Percentiles rank a stretch among this genome's conserved stretches.
Conservation (phyloP, 2,888 invertebrate genomes). For the Ectropis crepuscularia region DNA sequence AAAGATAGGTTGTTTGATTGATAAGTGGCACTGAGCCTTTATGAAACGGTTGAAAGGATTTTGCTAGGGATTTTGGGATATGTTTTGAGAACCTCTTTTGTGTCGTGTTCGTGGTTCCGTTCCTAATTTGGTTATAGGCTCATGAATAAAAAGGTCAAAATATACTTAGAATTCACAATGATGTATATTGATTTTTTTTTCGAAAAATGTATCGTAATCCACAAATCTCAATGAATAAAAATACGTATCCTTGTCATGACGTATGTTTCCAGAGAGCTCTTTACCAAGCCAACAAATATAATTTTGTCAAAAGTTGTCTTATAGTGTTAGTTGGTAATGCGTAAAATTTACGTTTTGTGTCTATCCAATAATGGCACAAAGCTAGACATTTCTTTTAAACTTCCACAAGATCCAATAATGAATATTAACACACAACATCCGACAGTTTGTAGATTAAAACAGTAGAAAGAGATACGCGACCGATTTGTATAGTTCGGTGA, state of each 20-base stretch:
- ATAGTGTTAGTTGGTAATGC: too few relatives aligned
- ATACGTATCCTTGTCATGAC: too few relatives aligned
- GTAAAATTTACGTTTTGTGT: background rate
- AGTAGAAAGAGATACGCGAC: constrained; percentile 34
- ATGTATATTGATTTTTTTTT: too few relatives aligned
- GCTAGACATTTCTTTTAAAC: constrained; percentile 62
- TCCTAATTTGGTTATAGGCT: constrained; percentile 29
- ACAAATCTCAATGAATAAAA: too few relatives aligned
- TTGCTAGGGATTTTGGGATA: constrained; percentile 19
- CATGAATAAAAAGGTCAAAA: background rate
- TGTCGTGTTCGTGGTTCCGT: constrained; percentile 1
- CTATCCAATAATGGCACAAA: constrained; percentile 43
- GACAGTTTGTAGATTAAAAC: constrained; percentile 49
- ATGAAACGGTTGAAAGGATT: constrained; percentile 39
- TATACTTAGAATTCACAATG: background rate
- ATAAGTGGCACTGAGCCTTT: constrained; percentile 41
- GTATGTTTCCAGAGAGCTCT: too few relatives aligned
- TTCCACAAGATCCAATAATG: constrained; percentile 69
- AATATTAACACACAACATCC: constrained; percentile 72
- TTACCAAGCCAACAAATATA: too few relatives aligned
- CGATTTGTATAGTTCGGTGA: constrained; percentile 4
- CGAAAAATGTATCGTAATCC: too few relatives aligned
- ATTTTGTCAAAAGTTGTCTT: too few relatives aligned
- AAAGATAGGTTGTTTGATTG: constrained; percentile 44
- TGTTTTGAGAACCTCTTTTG: constrained; percentile 17